These are phyloP conservation scores for Sisyra nigra DNA, from an alignment of 2,888 invertebrate genomes.

Conservation along the genomic window DNA sequence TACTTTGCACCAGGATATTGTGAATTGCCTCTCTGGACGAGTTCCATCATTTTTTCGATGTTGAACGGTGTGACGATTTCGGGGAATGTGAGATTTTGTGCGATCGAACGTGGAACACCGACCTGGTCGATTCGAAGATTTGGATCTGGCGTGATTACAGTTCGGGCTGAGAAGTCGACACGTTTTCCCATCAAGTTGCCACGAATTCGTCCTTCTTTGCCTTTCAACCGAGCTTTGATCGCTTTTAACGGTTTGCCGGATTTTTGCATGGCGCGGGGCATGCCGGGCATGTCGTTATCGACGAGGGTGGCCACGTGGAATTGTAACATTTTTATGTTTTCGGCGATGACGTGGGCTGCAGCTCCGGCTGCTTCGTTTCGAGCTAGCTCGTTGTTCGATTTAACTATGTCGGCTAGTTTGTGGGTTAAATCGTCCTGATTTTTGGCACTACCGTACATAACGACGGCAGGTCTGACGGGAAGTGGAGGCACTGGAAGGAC, in stretches of 20 bases:
- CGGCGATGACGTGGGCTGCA: slow-evolving; percentile 91
- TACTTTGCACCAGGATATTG: slow-evolving; percentile 99
- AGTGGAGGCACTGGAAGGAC: slow-evolving; percentile 95
- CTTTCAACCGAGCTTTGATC: slow-evolving; percentile 88
- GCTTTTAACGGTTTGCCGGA: slow-evolving; percentile 98
- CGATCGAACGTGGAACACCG: slow-evolving; percentile 94
- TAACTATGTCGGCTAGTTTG: slow-evolving; percentile 96
- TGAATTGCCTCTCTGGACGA: slow-evolving; percentile 91
- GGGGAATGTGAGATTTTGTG: slow-evolving; percentile 97
- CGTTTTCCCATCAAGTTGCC: slow-evolving; percentile 99
- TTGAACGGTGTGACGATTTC: slow-evolving; percentile 99
- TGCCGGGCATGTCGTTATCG: slow-evolving; percentile 98
- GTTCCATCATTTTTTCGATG: slow-evolving; percentile 87
- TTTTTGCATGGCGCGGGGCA: slow-evolving; percentile 97
- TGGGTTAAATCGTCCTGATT: slow-evolving; percentile 99
- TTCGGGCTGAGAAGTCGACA: slow-evolving; percentile 98
- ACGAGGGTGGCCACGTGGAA: slow-evolving; percentile 97
- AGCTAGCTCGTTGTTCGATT: slow-evolving; percentile 89
- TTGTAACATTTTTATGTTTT: slow-evolving; percentile 95
- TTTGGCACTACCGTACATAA: slow-evolving; percentile 97
- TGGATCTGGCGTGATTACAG: slow-evolving; percentile 95
- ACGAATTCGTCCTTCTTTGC: slow-evolving; percentile 97
- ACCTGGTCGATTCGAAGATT: slow-evolving; percentile 92
- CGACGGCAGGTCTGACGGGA: slow-evolving; percentile 91
- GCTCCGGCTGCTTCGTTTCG: slow-evolving; percentile 94